These are phyloP conservation scores for Mycalesis mineus DNA, from an alignment of 2,888 invertebrate species.

Conservation along the genomic window DNA sequence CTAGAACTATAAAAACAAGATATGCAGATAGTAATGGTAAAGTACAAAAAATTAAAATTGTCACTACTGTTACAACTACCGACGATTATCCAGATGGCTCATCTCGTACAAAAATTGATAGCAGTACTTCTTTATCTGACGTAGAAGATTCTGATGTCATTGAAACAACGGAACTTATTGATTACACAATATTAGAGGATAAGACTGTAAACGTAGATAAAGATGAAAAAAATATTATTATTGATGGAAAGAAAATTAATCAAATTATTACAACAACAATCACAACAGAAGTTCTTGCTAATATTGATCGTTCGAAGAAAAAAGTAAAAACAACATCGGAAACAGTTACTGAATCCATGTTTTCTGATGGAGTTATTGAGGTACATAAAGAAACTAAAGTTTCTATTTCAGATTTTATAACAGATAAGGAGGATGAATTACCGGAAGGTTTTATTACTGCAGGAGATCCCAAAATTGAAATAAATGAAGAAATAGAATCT, in stretches of 20 bases:
- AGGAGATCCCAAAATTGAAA: slow-evolving; percentile 47
- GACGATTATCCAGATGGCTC: slow-evolving; percentile 71
- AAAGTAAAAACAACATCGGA: slow-evolving; percentile 64
- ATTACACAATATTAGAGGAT: slow-evolving; percentile 51
- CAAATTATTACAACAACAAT: slow-evolving; percentile 62
- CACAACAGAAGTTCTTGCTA: slow-evolving; percentile 56
- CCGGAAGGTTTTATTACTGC: slow-evolving; percentile 43
- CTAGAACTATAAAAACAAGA: slow-evolving; percentile 54
- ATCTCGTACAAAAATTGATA: slow-evolving; percentile 60
- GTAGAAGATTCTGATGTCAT: slow-evolving; percentile 42
- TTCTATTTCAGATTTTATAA: slow-evolving; percentile 53
- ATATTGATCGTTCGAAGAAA: slow-evolving; percentile 50
- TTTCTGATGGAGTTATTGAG: slow-evolving; percentile 61
- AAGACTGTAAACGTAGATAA: slow-evolving; percentile 51
- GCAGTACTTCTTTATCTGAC: slow-evolving; percentile 57
- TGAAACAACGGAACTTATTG: slow-evolving; percentile 50
- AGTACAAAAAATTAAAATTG: slow-evolving; percentile 60
- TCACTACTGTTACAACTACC: slow-evolving; percentile 56
- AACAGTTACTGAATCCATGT: slow-evolving; percentile 58
- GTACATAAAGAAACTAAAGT: slow-evolving; percentile 64
- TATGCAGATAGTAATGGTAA: slow-evolving; percentile 51
- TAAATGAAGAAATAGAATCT: slow-evolving; percentile 41
- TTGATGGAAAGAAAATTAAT: slow-evolving; percentile 53
- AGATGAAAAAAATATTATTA: slow-evolving; percentile 47
- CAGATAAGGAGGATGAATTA: slow-evolving; percentile 37